Conservation (phyloP, 2,888 invertebrate genomes). For the Melanchra persicariae region DNA sequence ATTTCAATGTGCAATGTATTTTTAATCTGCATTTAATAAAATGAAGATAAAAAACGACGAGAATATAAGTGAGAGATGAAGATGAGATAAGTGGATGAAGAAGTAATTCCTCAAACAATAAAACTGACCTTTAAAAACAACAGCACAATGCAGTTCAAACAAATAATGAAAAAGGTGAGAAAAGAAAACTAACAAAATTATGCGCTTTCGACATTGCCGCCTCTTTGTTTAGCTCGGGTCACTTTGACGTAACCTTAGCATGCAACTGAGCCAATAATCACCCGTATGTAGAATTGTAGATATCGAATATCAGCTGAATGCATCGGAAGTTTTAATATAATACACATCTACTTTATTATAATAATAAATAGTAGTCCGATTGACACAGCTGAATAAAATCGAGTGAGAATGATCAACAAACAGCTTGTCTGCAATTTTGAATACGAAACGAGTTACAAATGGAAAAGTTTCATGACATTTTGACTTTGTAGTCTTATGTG, state of each 20-base stretch:
- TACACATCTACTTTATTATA: constrained; percentile 3
- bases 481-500: constrained; percentile 21
- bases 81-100: not conserved
- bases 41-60: not conserved
- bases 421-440: constrained; percentile 16
- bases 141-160: constrained; percentile 20
- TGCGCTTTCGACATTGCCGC: constrained; percentile 42
- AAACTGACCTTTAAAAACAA: constrained; percentile 17
- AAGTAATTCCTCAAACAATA: constrained; percentile 14
- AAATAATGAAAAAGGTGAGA: constrained; percentile 46
- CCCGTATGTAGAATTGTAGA: constrained; percentile 19
- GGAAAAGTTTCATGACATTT: constrained; percentile 28
- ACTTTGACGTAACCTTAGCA: constrained; percentile 60
- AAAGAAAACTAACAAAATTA: constrained; percentile 35
- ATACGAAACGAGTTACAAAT: constrained; percentile 1
- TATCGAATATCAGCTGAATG: constrained; percentile 30
- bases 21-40: not conserved
- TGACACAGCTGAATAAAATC: constrained; percentile 47
- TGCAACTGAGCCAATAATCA: constrained; percentile 52
- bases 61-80: not conserved
- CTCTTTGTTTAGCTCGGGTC: constrained; percentile 46
- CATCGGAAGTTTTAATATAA: constrained; percentile 46
- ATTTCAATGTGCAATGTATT: constrained; percentile 28
- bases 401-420: constrained; percentile 9
- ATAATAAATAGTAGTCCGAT: constrained; percentile 19